These are phyloP conservation scores for Agonopterix arenella DNA, from an alignment of 2,888 invertebrate species.

Conservation along the genomic window DNA sequence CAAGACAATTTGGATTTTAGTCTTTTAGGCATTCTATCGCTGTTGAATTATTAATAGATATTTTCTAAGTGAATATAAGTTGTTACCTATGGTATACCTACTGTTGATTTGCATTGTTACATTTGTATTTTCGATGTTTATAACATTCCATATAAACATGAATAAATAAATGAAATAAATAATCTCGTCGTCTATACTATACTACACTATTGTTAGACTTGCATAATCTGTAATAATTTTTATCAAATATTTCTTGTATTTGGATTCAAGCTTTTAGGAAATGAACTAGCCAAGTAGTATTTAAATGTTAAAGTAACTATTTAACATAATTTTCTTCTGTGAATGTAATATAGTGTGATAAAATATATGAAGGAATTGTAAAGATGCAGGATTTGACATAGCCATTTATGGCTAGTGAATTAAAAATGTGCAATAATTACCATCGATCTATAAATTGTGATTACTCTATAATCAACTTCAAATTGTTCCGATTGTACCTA, in stretches of 20 bases:
- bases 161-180: slow-evolving; percentile 16
- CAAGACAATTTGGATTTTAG: too few species aligned
- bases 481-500: too few species aligned
- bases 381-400: slow-evolving; percentile 1
- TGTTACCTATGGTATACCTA: neutral
- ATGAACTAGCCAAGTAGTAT: slow-evolving; percentile 25
- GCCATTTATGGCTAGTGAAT: slow-evolving; percentile 1
- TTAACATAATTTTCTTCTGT: slow-evolving; percentile 14
- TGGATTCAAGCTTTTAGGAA: slow-evolving; percentile 25
- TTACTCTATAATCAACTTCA: too few species aligned
- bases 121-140: slow-evolving; percentile 7
- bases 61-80: neutral
- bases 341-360: slow-evolving; percentile 7
- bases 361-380: neutral
- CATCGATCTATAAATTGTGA: too few species aligned
- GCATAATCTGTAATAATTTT: neutral
- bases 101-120: neutral
- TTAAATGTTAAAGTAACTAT: slow-evolving; percentile 21
- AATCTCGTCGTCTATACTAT: slow-evolving; percentile 10
- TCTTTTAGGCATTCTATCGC: too few species aligned
- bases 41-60: too few species aligned
- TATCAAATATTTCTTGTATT: slow-evolving; percentile 7
- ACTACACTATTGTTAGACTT: neutral
- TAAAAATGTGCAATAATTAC: neutral
- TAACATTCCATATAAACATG: slow-evolving; percentile 52